These are phyloP conservation scores for Anthonomus grandis DNA, from an alignment of 1,140 invertebrate genomes.

Conservation along the genomic window DNA sequence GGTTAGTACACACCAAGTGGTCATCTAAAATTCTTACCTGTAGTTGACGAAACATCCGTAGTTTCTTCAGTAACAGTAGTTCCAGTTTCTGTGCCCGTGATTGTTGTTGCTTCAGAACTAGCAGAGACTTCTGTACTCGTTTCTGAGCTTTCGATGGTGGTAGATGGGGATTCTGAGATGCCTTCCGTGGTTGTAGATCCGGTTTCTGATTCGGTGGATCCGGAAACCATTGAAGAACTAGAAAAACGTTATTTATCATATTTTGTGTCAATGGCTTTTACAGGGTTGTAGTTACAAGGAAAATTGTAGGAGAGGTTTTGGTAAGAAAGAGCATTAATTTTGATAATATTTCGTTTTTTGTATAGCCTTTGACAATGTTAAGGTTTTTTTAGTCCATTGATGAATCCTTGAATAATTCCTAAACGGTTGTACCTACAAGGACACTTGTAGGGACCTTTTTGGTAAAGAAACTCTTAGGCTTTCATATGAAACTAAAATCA, in stretches of 20 bases:
- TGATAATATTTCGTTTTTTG: neutral
- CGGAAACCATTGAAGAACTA: constrained; percentile 7
- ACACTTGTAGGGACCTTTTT: no score
- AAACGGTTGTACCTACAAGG: no score
- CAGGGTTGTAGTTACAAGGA: neutral
- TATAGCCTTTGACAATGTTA: neutral
- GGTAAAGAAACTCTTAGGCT: no score
- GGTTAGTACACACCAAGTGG: neutral
- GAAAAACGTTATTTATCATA: neutral
- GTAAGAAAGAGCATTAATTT: no score
- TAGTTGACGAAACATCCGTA: constrained; percentile 4
- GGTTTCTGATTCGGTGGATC: constrained; percentile 13
- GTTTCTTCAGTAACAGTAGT: no score
- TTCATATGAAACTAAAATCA: no score
- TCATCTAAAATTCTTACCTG: constrained; percentile 6
- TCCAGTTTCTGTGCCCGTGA: constrained; percentile 7
- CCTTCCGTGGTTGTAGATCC: neutral
- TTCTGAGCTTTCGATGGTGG: neutral
- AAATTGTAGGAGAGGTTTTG: neutral
- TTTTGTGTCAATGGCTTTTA: no score
- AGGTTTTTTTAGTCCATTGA: no score
- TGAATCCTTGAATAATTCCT: no score
- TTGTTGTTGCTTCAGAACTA: neutral
- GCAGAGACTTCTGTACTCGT: neutral
- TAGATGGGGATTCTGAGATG: neutral